Conservation (phyloP, 2,888 invertebrate genomes). For the Acanthosepion lycidas region DNA sequence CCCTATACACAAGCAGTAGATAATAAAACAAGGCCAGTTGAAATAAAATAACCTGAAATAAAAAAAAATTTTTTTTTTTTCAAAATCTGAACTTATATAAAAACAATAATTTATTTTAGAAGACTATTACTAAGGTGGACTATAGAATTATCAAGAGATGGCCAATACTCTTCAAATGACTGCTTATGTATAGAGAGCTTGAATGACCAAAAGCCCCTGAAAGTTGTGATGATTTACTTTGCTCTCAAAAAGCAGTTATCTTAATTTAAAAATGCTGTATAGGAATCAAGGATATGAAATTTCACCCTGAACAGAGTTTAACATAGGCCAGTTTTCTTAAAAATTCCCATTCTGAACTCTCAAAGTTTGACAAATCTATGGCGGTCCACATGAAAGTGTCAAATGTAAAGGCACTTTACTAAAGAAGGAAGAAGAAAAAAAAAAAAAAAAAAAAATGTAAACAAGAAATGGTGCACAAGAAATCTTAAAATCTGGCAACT, state of each 20-base stretch:
- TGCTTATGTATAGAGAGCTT: background rate
- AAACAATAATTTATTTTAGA: background rate
- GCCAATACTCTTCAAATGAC: too few relatives aligned
- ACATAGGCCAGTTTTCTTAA: background rate
- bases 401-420: slow-evolving; percentile 33
- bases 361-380: slow-evolving; percentile 18
- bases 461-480: background rate
- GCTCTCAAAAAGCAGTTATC: background rate
- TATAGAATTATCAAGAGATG: too few relatives aligned
- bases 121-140: too few relatives aligned
- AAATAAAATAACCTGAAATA: background rate
- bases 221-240: background rate
- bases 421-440: background rate
- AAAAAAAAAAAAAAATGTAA: background rate
- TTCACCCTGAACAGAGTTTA: background rate
- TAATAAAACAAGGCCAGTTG: background rate
- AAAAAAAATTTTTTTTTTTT: background rate
- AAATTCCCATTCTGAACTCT: background rate
- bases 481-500: background rate
- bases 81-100: background rate
- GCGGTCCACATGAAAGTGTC: slow-evolving; percentile 14
- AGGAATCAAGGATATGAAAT: background rate
- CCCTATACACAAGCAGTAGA: background rate
- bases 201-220: background rate
- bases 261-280: background rate